Percentiles rank a stretch among this genome's conserved stretches.
Evolutionary conservation across 1,140 invertebrate genomes (phyloP).

Genomic region (Trachymyrmex cornetzi): DNA sequence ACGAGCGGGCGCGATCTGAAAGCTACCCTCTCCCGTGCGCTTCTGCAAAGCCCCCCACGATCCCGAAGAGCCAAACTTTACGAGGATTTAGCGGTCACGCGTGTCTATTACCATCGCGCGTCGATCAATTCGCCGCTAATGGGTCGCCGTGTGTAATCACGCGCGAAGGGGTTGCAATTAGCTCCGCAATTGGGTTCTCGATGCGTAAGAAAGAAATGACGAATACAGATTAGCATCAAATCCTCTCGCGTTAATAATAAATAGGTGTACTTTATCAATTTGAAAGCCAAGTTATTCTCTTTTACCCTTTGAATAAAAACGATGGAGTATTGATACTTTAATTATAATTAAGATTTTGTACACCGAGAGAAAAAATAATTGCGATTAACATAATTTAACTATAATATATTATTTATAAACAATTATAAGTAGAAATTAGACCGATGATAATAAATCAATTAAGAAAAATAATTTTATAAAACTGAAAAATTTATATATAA

Average conservation of each 20-base stretch:
- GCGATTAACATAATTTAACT: too few relatives aligned
- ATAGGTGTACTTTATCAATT: neutral
- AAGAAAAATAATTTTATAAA: too few relatives aligned
- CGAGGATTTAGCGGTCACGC: constrained; percentile 44
- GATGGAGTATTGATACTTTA: neutral
- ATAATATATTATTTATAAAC: too few relatives aligned
- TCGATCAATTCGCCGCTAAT: constrained; percentile 55
- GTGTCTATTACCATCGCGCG: constrained; percentile 54
- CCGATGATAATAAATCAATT: too few relatives aligned
- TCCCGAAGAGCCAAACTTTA: constrained; percentile 47
- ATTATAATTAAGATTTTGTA: neutral
- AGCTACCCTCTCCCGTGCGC: constrained; percentile 7
- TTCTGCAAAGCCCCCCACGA: constrained; percentile 10
- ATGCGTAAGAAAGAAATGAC: constrained; percentile 6
- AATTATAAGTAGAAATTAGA: too few relatives aligned
- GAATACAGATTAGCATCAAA: constrained; percentile 7
- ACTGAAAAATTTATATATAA: too few relatives aligned
- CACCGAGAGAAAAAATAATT: too few relatives aligned
- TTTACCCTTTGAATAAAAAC: neutral
- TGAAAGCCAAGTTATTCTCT: neutral
- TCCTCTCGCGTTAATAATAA: constrained; percentile 29
- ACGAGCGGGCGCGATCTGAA: constrained; percentile 40
- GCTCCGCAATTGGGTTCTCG: neutral
- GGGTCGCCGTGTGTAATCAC: constrained; percentile 34
- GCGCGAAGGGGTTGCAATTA: constrained; percentile 56